Percentiles rank a stretch among this genome's conserved stretches.
Evolutionary conservation across 2,888 invertebrate species (phyloP).

Genomic region (Thereva nobilitata): DNA sequence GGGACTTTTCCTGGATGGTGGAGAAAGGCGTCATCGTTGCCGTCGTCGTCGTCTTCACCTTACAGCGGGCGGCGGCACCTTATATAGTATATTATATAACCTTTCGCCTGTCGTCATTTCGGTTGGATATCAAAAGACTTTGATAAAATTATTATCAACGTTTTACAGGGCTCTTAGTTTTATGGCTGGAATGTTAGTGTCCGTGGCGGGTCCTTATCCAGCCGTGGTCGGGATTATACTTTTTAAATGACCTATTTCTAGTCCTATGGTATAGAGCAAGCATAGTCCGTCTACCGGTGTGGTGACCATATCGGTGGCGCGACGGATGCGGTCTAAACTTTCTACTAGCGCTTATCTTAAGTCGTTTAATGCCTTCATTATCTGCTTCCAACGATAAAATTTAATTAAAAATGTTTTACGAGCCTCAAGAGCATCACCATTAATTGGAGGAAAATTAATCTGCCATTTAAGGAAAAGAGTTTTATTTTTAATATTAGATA

Average conservation of each 20-base stretch:
- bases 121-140: too few relatives aligned
- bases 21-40: conserved; percentile 17
- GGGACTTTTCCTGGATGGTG: background rate
- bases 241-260: conserved; percentile 28
- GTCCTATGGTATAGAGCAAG: background rate
- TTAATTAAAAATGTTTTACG: conserved; percentile 34
- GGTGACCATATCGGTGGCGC: conserved; percentile 3
- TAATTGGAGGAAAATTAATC: conserved; percentile 24
- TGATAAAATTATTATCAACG: too few relatives aligned
- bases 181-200: conserved; percentile 9
- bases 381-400: conserved; percentile 28
- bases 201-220: conserved; percentile 10
- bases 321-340: conserved; percentile 30
- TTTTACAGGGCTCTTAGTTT: conserved; percentile 25
- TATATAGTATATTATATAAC: conserved; percentile 3
- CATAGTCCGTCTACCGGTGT: conserved; percentile 20
- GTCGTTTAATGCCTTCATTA: conserved; percentile 30
- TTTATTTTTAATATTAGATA: too few relatives aligned
- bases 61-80: background rate
- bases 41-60: conserved; percentile 7
- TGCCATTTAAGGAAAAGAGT: background rate
- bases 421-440: conserved; percentile 20
- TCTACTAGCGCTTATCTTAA: conserved; percentile 17
- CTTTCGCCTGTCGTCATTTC: too few relatives aligned
- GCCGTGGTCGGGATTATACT: conserved; percentile 11